Percentiles rank a stretch among this genome's conserved stretches.
phyloP scores from a whole-genome alignment of 2,113 vertebrate genomes.

The Gallinago media region DNA sequence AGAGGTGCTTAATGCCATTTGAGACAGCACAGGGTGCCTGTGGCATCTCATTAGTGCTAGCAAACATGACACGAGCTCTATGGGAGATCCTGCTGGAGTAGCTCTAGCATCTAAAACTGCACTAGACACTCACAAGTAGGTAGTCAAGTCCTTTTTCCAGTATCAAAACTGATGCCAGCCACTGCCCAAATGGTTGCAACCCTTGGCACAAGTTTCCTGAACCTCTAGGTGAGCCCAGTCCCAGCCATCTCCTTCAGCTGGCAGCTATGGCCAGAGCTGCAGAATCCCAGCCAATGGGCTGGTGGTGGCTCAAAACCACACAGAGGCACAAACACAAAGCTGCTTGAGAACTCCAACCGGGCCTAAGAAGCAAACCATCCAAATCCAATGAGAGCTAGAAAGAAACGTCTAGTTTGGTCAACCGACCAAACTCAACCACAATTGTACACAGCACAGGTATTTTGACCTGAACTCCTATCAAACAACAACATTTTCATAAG shows the following conservation, averaged over 20 bases:
- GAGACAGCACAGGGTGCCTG: not conserved
- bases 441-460: not conserved
- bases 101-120: not conserved
- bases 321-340: not conserved
- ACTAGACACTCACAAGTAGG: not conserved
- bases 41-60: not conserved
- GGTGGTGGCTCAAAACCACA: not conserved
- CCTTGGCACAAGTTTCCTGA: not conserved
- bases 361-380: not conserved
- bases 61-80: accelerated
- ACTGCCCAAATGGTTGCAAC: not conserved
- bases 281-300: not conserved
- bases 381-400: not conserved
- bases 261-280: not conserved
- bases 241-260: not conserved
- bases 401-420: accelerated
- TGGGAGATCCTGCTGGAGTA: not conserved
- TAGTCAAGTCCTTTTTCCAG: not conserved
- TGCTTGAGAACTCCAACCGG: not conserved
- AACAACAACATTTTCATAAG: not conserved
- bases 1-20: not conserved
- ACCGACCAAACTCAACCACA: not conserved
- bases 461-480: not conserved
- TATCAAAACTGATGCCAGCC: not conserved
- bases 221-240: not conserved